These are phyloP conservation scores for Thunnus albacares DNA, from an alignment of 2,797 vertebrate genomes.

Conservation along the genomic window DNA sequence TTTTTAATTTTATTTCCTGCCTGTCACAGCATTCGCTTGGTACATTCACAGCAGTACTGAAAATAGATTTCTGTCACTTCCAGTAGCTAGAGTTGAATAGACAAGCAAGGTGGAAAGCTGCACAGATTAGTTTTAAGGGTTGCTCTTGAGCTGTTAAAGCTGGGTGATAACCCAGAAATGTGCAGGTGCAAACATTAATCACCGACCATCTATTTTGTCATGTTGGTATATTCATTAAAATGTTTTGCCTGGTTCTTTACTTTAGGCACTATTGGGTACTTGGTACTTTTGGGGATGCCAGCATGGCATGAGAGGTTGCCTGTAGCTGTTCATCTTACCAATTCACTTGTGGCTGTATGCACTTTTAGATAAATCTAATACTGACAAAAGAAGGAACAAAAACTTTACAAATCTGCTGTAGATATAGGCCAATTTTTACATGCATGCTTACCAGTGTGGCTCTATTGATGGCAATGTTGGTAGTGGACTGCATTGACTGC, in stretches of 20 bases:
- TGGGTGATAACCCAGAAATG: conserved; percentile 8
- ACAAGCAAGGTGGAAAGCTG: neutral
- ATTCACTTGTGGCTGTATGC: neutral
- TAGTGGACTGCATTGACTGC: too few relatives aligned
- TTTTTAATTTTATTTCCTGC: conserved; percentile 9
- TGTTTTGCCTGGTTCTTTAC: neutral
- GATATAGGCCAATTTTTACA: too few relatives aligned
- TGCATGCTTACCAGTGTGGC: too few relatives aligned
- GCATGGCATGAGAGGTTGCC: too few relatives aligned
- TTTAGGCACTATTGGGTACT: too few relatives aligned
- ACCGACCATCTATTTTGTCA: neutral
- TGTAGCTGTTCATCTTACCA: too few relatives aligned
- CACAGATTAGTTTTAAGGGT: neutral
- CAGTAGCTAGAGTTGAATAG: neutral
- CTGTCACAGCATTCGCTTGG: conserved; percentile 14
- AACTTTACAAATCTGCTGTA: neutral
- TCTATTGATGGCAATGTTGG: too few relatives aligned
- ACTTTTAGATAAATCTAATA: neutral
- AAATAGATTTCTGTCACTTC: conserved; percentile 9
- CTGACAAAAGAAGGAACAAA: neutral
- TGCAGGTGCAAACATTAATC: neutral
- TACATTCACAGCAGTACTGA: conserved; percentile 32
- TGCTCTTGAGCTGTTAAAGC: neutral
- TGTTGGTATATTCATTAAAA: neutral
- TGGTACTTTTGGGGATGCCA: too few relatives aligned